phyloP scores from a whole-genome alignment of 2,888 invertebrate genomes.

The Abscondita cerata region DNA sequence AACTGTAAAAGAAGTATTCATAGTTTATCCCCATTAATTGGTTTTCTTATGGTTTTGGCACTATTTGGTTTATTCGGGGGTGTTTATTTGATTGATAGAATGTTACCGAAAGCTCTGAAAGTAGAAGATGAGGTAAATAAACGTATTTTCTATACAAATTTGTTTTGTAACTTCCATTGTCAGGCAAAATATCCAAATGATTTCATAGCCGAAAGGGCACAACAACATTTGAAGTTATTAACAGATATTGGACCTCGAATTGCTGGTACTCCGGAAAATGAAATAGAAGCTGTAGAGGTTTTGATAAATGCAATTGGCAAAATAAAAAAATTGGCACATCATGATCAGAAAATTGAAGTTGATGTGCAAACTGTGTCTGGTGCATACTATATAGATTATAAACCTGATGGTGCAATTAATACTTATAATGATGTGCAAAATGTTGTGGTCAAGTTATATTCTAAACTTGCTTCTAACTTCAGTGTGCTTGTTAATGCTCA shows the following conservation, averaged over 20 bases:
- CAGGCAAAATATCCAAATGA: conserved; percentile 56
- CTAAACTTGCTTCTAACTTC: conserved; percentile 59
- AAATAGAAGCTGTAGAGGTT: conserved; percentile 71
- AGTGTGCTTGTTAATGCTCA: conserved; percentile 89
- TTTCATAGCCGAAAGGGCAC: conserved; percentile 75
- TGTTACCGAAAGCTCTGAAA: conserved; percentile 26
- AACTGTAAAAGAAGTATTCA: conserved; percentile 20
- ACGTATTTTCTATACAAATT: not conserved
- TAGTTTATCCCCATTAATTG: conserved; percentile 28
- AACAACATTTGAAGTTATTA: conserved; percentile 66
- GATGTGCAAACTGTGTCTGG: conserved; percentile 75
- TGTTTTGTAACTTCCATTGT: conserved; percentile 20
- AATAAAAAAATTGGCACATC: conserved; percentile 62
- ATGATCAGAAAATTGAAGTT: conserved; percentile 65
- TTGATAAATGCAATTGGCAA: conserved; percentile 63
- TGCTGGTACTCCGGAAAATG: conserved; percentile 84
- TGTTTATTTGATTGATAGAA: conserved; percentile 26
- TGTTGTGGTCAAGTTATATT: conserved; percentile 75
- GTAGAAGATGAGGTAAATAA: conserved; percentile 30
- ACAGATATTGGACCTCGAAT: conserved; percentile 74
- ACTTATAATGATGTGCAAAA: conserved; percentile 83
- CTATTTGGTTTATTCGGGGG: conserved; percentile 28
- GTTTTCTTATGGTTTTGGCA: conserved; percentile 19
- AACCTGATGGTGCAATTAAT: conserved; percentile 79
- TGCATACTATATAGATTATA: conserved; percentile 71